Percentiles rank a stretch among this genome's conserved stretches.
phyloP scores from a whole-genome alignment of 2,888 invertebrate species.

The Eudemis profundana region DNA sequence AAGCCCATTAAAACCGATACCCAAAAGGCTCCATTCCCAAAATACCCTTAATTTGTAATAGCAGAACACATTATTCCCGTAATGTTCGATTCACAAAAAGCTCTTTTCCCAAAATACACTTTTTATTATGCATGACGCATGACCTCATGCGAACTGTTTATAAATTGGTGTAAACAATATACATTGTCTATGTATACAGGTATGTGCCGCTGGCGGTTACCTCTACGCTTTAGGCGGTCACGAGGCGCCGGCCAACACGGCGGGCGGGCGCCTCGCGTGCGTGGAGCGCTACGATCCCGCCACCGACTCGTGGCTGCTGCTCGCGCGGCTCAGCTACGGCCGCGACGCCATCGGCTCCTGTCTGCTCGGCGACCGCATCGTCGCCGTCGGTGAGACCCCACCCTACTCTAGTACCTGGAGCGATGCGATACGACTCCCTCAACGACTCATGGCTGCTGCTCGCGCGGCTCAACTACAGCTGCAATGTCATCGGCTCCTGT shows the following conservation, averaged over 20 bases:
- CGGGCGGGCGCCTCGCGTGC: conserved; percentile 93
- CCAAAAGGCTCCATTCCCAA: no score
- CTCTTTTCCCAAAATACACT: no score
- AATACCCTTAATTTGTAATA: no score
- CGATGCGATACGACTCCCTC: conserved; percentile 86
- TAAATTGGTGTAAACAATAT: no score
- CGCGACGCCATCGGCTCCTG: conserved; percentile 96
- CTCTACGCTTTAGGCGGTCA: conserved; percentile 97
- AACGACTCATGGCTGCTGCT: conserved; percentile 95
- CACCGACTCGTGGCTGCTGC: conserved; percentile 94
- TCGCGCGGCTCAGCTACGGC: conserved; percentile 92
- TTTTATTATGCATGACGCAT: no score
- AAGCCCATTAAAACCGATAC: no score
- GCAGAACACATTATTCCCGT: no score
- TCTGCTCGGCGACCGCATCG: conserved; percentile 91
- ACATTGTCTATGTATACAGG: conserved; percentile 69
- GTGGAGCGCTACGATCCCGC: conserved; percentile 93
- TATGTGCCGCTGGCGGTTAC: conserved; percentile 93
- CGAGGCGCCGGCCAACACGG: conserved; percentile 92
- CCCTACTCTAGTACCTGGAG: not conserved
- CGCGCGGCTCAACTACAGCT: conserved; percentile 91
- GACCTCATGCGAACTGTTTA: no score
- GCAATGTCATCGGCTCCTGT: conserved; percentile 93
- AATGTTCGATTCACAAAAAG: no score
- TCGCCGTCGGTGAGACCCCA: conserved; percentile 89